Evolutionary conservation across 2,797 vertebrate species (phyloP).

Genomic region (Gadopsis marmoratus): DNA sequence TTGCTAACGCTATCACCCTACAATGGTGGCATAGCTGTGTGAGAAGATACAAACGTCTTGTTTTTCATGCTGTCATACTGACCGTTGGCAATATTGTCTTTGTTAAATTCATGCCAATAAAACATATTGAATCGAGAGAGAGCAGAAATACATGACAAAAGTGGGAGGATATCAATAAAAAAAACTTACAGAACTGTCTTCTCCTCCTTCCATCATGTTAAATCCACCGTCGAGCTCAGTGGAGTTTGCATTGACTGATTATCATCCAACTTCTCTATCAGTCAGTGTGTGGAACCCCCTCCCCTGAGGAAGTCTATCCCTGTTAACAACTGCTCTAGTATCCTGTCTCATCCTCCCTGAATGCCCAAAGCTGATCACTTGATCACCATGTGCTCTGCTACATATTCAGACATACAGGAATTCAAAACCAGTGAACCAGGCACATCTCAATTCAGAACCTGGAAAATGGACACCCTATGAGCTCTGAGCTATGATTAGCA

Average conservation of each 20-base stretch:
- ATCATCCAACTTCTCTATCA: constrained; percentile 27
- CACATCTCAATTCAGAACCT: constrained; percentile 19
- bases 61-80: constrained; percentile 18
- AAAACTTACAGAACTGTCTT: neutral
- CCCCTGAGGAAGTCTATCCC: constrained; percentile 50
- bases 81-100: no score
- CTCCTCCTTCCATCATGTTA: constrained; percentile 8
- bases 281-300: constrained; percentile 44
- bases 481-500: neutral
- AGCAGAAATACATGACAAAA: constrained; percentile 13
- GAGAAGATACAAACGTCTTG: constrained; percentile 10
- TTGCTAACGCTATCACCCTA: constrained; percentile 43
- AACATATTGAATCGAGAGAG: no score
- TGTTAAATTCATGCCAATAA: no score
- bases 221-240: constrained; percentile 12
- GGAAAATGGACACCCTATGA: neutral
- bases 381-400: constrained; percentile 84
- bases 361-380: constrained; percentile 83
- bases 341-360: constrained; percentile 61
- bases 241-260: constrained; percentile 27
- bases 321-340: constrained; percentile 80
- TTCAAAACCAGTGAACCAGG: constrained; percentile 41
- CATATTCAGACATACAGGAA: constrained; percentile 64
- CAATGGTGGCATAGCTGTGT: constrained; percentile 36
- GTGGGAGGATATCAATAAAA: constrained; percentile 2